Base-by-base conservation (phyloP, 2,113 vertebrate genomes). In the Larimichthys crocea region DNA sequence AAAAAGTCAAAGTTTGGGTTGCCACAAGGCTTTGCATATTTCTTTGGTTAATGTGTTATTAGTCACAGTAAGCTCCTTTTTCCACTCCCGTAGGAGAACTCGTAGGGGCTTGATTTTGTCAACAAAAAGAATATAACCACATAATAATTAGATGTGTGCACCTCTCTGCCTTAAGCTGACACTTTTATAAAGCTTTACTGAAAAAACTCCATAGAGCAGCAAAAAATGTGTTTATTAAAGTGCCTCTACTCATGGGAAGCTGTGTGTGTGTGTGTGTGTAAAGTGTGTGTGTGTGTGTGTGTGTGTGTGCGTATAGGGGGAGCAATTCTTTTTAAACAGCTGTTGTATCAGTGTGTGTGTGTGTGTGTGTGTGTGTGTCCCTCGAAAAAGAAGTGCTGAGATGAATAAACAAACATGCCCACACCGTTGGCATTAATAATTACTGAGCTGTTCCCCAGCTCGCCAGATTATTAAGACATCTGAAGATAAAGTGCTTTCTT, bases 211-310 rank as follows among this genome's bases (percentile, higher is more conserved):
- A 59, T 29, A 67, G 71, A 83, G 50, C 70, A 79, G 85, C 67
- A 73, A 71, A 86, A 86, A 87, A 59, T 71, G 72, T 78, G 82
- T 90, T 91, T 90, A 88, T 88, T 93, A 91, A 88, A 88, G 74
- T 71, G 62, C 12, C 40, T 74, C 44, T 31, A 79, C 75, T 75
- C 84, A 63, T 76, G 80, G 83, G 77, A 80, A 72, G 78, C 29
- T 50, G 73, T 22, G 22, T 68, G 67, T 66, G 69, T 22, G 50
- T 49, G 1, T 87, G 69, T 84, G 62, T 85, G 48, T n/a, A n/a
- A n/a, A n/a, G n/a, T 10, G 10, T 57, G 16, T 12, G 81, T 48
- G 69, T 80, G 42, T 60, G 65, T 62, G 31, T 31, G 73, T 24
- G 26, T 68, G 67, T 66, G 69, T 56, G 53, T 46, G 17, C 14